A percentile compares a stretch with the other conserved stretches of the same genome.
Conservation (phyloP, 2,113 vertebrate species). For the Microtus montanus region DNA sequence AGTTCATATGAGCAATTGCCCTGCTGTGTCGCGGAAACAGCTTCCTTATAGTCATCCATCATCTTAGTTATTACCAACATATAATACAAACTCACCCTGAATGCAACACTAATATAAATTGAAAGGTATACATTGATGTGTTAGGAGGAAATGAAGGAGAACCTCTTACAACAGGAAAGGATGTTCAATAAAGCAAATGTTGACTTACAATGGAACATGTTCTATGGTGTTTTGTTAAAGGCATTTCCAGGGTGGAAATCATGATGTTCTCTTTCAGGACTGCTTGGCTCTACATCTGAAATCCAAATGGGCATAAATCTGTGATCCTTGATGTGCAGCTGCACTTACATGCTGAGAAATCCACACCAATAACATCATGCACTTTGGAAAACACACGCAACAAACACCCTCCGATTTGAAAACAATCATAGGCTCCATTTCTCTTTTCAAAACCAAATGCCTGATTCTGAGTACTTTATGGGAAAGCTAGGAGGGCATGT, state of each 20-base stretch:
- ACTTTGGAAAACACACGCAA: not conserved
- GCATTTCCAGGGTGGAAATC: not conserved
- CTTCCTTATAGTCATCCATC: too few species aligned
- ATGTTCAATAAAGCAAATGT: not conserved
- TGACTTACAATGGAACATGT: not conserved
- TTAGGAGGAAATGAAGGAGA: not conserved
- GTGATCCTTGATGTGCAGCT: not conserved
- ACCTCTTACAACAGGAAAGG: not conserved
- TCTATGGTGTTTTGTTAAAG: not conserved
- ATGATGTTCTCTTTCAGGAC: not conserved
- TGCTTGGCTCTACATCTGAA: not conserved
- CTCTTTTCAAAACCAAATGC: not conserved
- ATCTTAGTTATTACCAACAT: not conserved
- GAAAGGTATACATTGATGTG: not conserved
- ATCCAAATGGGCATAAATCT: not conserved
- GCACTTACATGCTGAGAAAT: not conserved
- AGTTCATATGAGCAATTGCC: too few species aligned
- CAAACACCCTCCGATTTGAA: not conserved
- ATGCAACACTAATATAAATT: not conserved
- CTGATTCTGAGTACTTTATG: not conserved
- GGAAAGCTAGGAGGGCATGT: not conserved
- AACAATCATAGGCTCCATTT: not conserved
- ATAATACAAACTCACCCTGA: not conserved
- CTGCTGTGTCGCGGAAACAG: too few species aligned
- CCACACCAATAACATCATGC: not conserved